Percentiles rank a stretch among this genome's conserved stretches.
Evolutionary conservation across 2,888 invertebrate species (phyloP).

Genomic region (Choreutis nemorana): DNA sequence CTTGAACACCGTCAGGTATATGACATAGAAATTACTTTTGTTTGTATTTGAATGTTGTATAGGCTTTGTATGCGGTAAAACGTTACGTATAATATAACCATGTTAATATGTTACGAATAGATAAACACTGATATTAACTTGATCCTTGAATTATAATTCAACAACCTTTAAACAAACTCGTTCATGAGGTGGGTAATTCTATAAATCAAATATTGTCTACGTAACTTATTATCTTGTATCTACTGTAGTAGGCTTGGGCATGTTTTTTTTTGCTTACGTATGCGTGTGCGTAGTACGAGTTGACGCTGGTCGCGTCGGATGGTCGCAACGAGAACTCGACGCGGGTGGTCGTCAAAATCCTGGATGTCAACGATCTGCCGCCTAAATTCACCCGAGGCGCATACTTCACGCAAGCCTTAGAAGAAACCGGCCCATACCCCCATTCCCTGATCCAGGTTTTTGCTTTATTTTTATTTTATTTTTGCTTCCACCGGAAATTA

Average conservation of each 20-base stretch:
- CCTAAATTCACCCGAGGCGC: slow-evolving; percentile 78
- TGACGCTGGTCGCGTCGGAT: slow-evolving; percentile 89
- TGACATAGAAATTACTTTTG: too few species aligned
- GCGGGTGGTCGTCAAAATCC: slow-evolving; percentile 80
- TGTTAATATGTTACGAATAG: too few species aligned
- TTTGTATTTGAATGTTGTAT: too few species aligned
- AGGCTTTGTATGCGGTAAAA: too few species aligned
- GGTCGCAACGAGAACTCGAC: slow-evolving; percentile 90
- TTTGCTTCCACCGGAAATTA: slow-evolving; percentile 10
- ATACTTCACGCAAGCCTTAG: slow-evolving; percentile 77
- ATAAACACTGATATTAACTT: too few species aligned
- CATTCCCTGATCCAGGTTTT: slow-evolving; percentile 77
- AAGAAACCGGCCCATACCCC: slow-evolving; percentile 80
- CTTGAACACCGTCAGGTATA: too few species aligned
- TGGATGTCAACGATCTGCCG: slow-evolving; percentile 90
- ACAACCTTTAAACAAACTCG: too few species aligned
- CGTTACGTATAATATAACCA: too few species aligned
- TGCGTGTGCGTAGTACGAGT: slow-evolving; percentile 76
- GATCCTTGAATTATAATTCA: too few species aligned
- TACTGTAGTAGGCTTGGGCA: not conserved
- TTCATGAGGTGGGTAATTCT: too few species aligned
- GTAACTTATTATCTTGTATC: not conserved
- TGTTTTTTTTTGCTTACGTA: slow-evolving; percentile 42
- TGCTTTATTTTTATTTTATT: slow-evolving; percentile 23
- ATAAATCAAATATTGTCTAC: too few species aligned